Evolutionary conservation across 2,113 vertebrate genomes (phyloP).

Genomic region (Nettapus auritus): DNA sequence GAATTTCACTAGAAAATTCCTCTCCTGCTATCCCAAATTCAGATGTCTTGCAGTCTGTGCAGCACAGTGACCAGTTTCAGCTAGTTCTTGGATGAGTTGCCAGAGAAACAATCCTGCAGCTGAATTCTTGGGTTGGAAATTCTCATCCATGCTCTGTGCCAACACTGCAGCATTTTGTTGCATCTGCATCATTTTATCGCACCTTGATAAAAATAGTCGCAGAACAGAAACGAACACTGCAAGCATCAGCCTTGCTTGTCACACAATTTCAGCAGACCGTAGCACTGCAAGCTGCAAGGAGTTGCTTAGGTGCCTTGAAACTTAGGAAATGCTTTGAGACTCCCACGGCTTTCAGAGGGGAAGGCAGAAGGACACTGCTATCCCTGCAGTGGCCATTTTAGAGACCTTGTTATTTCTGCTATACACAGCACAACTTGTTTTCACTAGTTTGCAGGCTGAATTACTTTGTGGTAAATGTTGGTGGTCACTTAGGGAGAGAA

Average conservation of each 20-base stretch:
- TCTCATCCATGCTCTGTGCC: neutral
- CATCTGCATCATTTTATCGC: neutral
- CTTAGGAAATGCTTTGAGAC: neutral
- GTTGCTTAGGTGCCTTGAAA: neutral
- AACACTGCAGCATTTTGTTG: neutral
- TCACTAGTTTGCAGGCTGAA: neutral
- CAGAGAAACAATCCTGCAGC: neutral
- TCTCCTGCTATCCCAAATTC: neutral
- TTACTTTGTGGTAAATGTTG: neutral
- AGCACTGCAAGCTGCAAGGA: neutral
- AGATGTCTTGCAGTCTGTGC: neutral
- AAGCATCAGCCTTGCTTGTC: neutral
- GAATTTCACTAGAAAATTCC: neutral
- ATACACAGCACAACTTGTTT: neutral
- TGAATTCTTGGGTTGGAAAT: neutral
- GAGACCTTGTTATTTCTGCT: neutral
- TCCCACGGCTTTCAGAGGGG: neutral
- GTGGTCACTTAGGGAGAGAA: neutral
- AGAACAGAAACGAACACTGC: neutral
- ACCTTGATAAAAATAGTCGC: conserved; percentile 44
- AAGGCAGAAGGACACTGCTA: neutral
- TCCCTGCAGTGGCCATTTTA: neutral
- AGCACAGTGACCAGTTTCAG: neutral
- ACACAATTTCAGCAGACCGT: neutral
- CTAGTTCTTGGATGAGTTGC: neutral